Evolutionary conservation across 1,140 invertebrate species (phyloP).

Genomic region (Magallana ariakensis): DNA sequence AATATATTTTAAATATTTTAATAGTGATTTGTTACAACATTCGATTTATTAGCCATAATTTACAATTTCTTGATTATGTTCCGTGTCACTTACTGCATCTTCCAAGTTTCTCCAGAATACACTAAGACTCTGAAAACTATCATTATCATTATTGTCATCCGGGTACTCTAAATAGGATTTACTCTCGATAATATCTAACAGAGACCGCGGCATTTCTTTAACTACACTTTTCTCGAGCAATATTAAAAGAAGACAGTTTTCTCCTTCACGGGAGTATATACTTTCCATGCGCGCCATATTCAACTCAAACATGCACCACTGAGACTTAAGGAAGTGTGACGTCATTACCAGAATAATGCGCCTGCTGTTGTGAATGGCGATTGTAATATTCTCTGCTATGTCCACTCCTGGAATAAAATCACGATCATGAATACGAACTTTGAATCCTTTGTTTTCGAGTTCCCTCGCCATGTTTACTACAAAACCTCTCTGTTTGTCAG

Average conservation of each 20-base stretch:
- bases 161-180: conserved; percentile 44
- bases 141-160: neutral
- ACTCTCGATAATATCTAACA: conserved; percentile 32
- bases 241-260: conserved; percentile 17
- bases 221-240: neutral
- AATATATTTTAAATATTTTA: too few species aligned
- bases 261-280: conserved; percentile 40
- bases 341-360: conserved; percentile 84
- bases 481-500: conserved; percentile 30
- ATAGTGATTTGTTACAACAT: too few species aligned
- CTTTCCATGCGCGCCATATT: conserved; percentile 76
- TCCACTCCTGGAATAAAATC: conserved; percentile 91
- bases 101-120: conserved; percentile 32
- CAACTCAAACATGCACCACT: conserved; percentile 85
- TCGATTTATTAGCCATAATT: too few species aligned
- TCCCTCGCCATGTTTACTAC: conserved; percentile 32
- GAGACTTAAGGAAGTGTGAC: conserved; percentile 83
- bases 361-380: conserved; percentile 83
- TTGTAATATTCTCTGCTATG: conserved; percentile 84
- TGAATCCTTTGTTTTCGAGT: conserved; percentile 18
- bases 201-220: neutral
- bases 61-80: neutral
- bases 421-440: conserved; percentile 92
- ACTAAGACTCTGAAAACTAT: neutral
- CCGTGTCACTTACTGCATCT: neutral